Conservation (phyloP, 2,797 vertebrate species). For the Muscicapa comitata region DNA sequence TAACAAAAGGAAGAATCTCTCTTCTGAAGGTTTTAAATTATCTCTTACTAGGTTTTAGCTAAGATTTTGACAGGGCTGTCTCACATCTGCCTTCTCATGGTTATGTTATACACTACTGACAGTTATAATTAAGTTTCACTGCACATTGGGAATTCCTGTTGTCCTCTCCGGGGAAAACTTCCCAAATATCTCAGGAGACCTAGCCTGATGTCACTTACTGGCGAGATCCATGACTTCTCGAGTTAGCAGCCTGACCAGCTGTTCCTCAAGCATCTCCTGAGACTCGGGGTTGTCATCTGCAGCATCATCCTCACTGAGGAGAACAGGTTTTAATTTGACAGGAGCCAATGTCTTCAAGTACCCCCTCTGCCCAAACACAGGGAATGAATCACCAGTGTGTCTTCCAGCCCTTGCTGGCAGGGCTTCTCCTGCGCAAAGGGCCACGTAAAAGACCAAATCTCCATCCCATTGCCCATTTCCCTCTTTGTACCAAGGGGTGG, state of each 20-base stretch:
- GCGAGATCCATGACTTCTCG: slow-evolving; percentile 94
- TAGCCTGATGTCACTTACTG: slow-evolving; percentile 78
- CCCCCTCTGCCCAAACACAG: neutral
- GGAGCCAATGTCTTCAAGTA: neutral
- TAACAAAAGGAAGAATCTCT: neutral
- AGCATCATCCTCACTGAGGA: slow-evolving; percentile 78
- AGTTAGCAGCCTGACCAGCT: slow-evolving; percentile 88
- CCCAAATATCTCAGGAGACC: neutral
- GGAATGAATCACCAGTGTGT: neutral
- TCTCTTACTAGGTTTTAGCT: neutral
- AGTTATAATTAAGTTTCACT: neutral
- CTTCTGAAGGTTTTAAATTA: neutral
- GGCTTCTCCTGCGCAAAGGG: neutral
- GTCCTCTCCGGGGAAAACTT: neutral
- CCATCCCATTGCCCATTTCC: neutral
- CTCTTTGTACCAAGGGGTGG: neutral
- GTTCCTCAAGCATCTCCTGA: slow-evolving; percentile 95
- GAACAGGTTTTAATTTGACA: neutral
- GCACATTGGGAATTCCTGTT: neutral
- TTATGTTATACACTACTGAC: neutral
- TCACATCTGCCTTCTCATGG: neutral
- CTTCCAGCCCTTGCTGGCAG: neutral
- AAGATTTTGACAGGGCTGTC: neutral
- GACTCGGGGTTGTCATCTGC: slow-evolving; percentile 90
- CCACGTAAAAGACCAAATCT: neutral